Percentiles rank a stretch among this genome's conserved stretches.
These are phyloP conservation scores for Megaleporinus macrocephalus DNA, from an alignment of 2,113 vertebrate species.

Conservation along the genomic window DNA sequence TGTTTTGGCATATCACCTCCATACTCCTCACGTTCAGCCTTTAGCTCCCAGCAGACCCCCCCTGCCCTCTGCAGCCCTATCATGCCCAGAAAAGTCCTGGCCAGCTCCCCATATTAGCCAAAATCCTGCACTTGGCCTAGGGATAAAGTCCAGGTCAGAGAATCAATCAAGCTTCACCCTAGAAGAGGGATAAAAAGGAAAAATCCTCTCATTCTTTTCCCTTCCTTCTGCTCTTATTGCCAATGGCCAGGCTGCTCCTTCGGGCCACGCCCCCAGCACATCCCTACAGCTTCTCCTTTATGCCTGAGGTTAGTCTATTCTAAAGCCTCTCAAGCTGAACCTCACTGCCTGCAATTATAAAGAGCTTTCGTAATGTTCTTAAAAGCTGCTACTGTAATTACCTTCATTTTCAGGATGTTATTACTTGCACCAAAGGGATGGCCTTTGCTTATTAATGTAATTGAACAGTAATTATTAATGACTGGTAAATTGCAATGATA, in stretches of 20 bases:
- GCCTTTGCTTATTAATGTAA: conserved; percentile 16
- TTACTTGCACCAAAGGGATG: conserved; percentile 1
- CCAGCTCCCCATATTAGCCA: conserved; percentile 22
- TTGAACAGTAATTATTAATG: not conserved
- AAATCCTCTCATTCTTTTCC: conserved; percentile 29
- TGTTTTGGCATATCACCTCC: not conserved
- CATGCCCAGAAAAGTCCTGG: conserved; percentile 9
- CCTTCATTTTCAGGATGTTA: not conserved
- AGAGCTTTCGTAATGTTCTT: not conserved
- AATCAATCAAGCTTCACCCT: conserved; percentile 24
- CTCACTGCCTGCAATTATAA: not conserved
- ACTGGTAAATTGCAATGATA: not conserved
- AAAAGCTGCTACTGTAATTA: not conserved
- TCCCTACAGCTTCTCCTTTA: conserved; percentile 18
- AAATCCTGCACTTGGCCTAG: conserved; percentile 32
- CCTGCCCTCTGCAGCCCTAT: conserved; percentile 10
- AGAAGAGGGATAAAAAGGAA: conserved; percentile 35
- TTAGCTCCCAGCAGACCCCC: conserved; percentile 12
- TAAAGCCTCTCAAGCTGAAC: conserved; percentile 5
- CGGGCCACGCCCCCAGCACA: conserved; percentile 24
- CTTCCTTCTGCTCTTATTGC: conserved; percentile 24
- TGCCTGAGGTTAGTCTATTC: conserved; percentile 33
- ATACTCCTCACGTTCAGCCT: not conserved
- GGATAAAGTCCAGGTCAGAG: conserved; percentile 31
- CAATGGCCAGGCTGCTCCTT: conserved; percentile 21